Conservation (phyloP, 2,888 invertebrate genomes). For the Boloria selene region DNA sequence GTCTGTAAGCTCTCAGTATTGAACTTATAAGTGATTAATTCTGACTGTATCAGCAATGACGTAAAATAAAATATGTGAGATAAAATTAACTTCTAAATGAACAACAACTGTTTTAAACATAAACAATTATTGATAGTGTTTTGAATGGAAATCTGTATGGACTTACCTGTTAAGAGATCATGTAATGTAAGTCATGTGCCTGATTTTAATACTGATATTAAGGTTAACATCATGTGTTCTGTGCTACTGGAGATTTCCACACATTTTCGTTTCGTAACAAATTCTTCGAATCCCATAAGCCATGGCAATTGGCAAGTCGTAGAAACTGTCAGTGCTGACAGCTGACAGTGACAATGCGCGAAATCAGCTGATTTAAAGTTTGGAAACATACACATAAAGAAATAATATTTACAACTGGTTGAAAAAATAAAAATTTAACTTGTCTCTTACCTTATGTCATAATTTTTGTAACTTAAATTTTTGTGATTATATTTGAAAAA, state of each 20-base stretch:
- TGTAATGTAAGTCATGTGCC: constrained; percentile 28
- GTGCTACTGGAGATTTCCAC: constrained; percentile 31
- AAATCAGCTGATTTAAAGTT: constrained; percentile 28
- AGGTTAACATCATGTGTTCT: constrained; percentile 27
- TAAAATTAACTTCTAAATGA: constrained; percentile 14
- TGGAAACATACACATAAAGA: neutral
- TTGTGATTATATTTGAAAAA: neutral
- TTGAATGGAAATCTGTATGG: neutral
- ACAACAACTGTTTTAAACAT: constrained; percentile 3
- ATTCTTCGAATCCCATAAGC: constrained; percentile 36
- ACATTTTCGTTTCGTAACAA: constrained; percentile 61
- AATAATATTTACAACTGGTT: constrained; percentile 1
- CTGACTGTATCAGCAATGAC: constrained; percentile 8
- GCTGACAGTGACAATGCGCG: constrained; percentile 40
- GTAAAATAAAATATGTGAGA: constrained; percentile 15
- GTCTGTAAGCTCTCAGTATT: constrained; percentile 2
- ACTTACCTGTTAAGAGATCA: constrained; percentile 30
- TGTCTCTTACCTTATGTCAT: constrained; percentile 9
- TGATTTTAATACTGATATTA: constrained; percentile 21
- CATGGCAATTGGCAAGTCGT: constrained; percentile 1
- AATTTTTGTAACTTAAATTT: constrained; percentile 6
- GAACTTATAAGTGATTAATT: constrained; percentile 1
- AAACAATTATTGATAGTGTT: constrained; percentile 11
- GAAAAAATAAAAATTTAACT: neutral
- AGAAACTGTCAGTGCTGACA: constrained; percentile 38